Evolutionary conservation across 2,797 vertebrate genomes (phyloP), one percentile per base, ranked within the genome.

Genomic region (Malacoraja senta): DNA sequence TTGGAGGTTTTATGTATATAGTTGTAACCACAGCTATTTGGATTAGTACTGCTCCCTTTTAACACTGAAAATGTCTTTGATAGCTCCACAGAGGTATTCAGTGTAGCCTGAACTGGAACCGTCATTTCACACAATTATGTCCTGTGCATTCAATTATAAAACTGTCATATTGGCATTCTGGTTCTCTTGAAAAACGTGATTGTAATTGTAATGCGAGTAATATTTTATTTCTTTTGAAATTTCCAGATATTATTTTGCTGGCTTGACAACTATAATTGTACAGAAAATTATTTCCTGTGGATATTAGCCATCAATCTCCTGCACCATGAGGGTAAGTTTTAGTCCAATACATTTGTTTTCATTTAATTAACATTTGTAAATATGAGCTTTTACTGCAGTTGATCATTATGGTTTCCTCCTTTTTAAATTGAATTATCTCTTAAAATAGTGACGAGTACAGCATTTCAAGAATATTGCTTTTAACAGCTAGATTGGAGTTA

Each of bases 261-360:
- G 32, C 58, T 86, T 68, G n/a, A 88, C 17, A 32, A 21, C 8
- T n/a, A 32, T 63, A 88, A 32, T 65, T 88, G 61, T 8, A 6
- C 38, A 68, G n/a, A 21, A 68, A 68, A 68, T 68, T 88, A 9
- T 88, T 88, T 35, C 68, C 32, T 26, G 44, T 35, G n/a, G 65
- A 35, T 24, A 68, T 21, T 1, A 88, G n/a, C 19, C 32, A 68
- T 68, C 63, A 35, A 68, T 68, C 63, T 88, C 84, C 61, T 65
- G 61, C 84, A 68, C 61, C n/a, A 88, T 88, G 84, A 32, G 84
- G 84, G 84, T 88, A 88, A 88, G 84, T 21, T 68, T 68, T 63
- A 68, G 8, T 68, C n/a, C 35, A 19, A 35, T 9, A 63, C 35
- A 35, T 68, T 88, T 68, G 84, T 65, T 72, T 65, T 88, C 61